Evolutionary conservation across 2,797 vertebrate species (phyloP).

Genomic region (Pachyuromys duprasi): DNA sequence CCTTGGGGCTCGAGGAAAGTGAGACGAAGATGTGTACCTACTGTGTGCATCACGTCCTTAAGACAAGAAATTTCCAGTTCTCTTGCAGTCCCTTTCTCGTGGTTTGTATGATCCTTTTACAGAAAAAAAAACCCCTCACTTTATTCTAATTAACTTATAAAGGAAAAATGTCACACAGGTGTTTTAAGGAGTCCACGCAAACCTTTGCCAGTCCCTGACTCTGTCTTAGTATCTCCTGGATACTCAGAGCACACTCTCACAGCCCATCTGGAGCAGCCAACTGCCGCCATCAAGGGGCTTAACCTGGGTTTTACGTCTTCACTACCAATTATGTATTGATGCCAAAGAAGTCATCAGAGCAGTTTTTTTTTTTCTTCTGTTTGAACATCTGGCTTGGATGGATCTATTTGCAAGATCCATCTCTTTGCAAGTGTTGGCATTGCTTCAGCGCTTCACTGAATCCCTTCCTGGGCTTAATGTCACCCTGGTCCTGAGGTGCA

Average conservation of each 20-base stretch:
- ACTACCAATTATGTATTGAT: constrained; percentile 4
- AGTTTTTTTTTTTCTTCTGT: constrained; percentile 58
- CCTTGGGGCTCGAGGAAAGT: background rate
- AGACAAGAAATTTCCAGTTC: background rate
- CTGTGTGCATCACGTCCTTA: background rate
- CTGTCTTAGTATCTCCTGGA: background rate
- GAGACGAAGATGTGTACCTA: background rate
- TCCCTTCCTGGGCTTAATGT: constrained; percentile 95
- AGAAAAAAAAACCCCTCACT: constrained; percentile 45
- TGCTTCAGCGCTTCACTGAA: constrained; percentile 97
- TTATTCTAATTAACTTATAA: constrained; percentile 65
- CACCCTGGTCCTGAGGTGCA: constrained; percentile 95
- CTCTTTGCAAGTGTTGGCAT: constrained; percentile 90
- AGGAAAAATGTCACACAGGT: constrained; percentile 14
- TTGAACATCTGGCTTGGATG: constrained; percentile 73
- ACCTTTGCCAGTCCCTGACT: background rate
- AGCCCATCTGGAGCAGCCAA: background rate
- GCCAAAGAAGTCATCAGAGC: constrained; percentile 34
- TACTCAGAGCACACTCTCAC: background rate
- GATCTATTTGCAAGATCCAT: constrained; percentile 82
- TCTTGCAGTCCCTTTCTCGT: background rate
- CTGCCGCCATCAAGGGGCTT: background rate
- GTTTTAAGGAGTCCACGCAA: constrained; percentile 15
- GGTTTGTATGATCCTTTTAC: background rate
- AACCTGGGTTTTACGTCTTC: background rate